Evolutionary conservation across 2,113 vertebrate genomes (phyloP), one percentile per base, ranked within the genome.

Genomic region (Acanthochromis polyacanthus): DNA sequence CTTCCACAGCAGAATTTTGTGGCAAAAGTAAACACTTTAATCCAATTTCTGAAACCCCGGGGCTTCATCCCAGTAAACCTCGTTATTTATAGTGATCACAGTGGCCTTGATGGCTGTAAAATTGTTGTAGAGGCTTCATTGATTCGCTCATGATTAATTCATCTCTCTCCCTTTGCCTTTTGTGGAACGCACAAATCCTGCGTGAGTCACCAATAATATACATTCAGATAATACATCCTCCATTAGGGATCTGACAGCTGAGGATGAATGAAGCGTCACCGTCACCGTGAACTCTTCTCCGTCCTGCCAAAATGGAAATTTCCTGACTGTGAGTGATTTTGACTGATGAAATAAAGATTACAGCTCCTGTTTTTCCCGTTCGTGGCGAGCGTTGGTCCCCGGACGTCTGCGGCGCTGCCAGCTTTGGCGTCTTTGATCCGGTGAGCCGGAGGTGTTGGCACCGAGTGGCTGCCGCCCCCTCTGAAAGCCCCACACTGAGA

Each of bases 141-240:
- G 89, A 91, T 81, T 80, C 68, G 40, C 78, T 93, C 76, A 89
- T 91, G 89, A 89, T 90, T 91, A 90, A 92, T 90, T 91, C 88
- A 90, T 90, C 51, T 40, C 43, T 71, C 53, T 79, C 86, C 61
- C 20, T 75, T 22, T 81, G 58, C 76, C 51, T 87, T 83, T 78
- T 69, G 72, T 45, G 32, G 59, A 75, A 52, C 28, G 52, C 77
- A 81, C 58, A 78, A 88, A 90, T 81, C 81, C 74, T 25, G 9
- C 57, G 67, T 84, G 87, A 88, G 82, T 93, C 87, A 89, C 57
- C 43, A 74, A 69, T 88, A 80, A 83, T 56, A 61, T 75, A 75
- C 68, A 52, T 69, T 79, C 22, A 81, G 10, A 83, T 55, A 61
- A 48, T 16, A 43, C 32, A 79, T 43, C 56, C 57, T 63, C 30